phyloP scores from a whole-genome alignment of 1,140 invertebrate species.

The Polyergus mexicanus region DNA sequence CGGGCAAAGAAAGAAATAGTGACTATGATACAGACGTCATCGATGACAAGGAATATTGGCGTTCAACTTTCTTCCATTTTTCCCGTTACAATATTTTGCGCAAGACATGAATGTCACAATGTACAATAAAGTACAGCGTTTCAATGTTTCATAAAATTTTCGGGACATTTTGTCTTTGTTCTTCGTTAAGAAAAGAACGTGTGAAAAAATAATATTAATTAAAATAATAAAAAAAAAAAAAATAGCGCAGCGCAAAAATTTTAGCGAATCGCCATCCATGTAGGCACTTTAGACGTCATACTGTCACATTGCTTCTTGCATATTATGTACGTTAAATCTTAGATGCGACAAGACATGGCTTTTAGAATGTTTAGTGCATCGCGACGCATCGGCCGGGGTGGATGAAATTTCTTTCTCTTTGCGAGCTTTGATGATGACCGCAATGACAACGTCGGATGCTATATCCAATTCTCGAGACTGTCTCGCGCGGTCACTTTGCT shows the following conservation, averaged over 20 bases:
- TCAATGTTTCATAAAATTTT: constrained; percentile 30
- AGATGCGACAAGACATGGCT: constrained; percentile 73
- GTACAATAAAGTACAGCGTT: constrained; percentile 3
- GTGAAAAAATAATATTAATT: neutral
- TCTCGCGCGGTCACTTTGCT: neutral
- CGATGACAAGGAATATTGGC: constrained; percentile 4
- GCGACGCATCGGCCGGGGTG: constrained; percentile 71
- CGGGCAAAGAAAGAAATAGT: neutral
- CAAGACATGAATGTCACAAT: constrained; percentile 22
- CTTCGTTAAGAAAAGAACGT: neutral
- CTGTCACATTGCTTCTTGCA: constrained; percentile 75
- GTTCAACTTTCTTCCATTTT: neutral
- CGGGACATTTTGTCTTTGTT: constrained; percentile 28
- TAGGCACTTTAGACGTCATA: constrained; percentile 75
- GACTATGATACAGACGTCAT: neutral
- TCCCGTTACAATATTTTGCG: neutral
- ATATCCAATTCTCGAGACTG: constrained; percentile 41
- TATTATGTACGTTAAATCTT: constrained; percentile 66
- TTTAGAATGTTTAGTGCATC: constrained; percentile 75
- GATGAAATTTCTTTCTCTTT: constrained; percentile 35
- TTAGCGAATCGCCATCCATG: constrained; percentile 69
- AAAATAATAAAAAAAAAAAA: neutral
- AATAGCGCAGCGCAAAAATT: constrained; percentile 34
- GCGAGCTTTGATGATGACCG: constrained; percentile 3
- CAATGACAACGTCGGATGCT: constrained; percentile 15